Conservation (phyloP, 2,888 invertebrate species). For the Hemithea aestivaria region DNA sequence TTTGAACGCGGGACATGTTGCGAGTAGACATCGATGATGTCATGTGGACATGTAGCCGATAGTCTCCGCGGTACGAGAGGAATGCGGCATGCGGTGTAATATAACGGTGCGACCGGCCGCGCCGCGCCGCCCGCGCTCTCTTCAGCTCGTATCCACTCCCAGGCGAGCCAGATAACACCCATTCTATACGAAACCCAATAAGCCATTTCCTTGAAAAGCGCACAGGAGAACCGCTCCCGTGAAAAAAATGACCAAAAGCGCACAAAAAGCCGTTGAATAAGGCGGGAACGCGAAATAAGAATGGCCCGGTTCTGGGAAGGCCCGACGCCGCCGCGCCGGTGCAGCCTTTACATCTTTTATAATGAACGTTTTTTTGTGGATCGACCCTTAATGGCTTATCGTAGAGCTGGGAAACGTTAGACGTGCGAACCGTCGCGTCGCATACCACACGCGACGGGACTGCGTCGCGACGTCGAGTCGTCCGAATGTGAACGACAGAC, state of each 20-base stretch:
- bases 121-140: slow-evolving; percentile 48
- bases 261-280: slow-evolving; percentile 69
- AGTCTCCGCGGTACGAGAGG: no score
- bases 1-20: slow-evolving; percentile 35
- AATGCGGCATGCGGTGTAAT: slow-evolving; percentile 25
- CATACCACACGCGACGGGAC: slow-evolving; percentile 20
- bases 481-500: slow-evolving; percentile 19
- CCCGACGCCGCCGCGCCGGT: slow-evolving; percentile 74
- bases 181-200: slow-evolving; percentile 74
- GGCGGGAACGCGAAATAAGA: slow-evolving; percentile 77
- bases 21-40: slow-evolving; percentile 40
- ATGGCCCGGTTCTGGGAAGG: slow-evolving; percentile 75
- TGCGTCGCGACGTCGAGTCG: slow-evolving; percentile 1
- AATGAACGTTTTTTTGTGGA: slow-evolving; percentile 72
- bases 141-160: slow-evolving; percentile 29
- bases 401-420: slow-evolving; percentile 58
- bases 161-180: slow-evolving; percentile 69
- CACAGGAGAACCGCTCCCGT: slow-evolving; percentile 69
- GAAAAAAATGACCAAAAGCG: slow-evolving; percentile 64
- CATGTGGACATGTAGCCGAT: slow-evolving; percentile 36
- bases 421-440: slow-evolving; percentile 37
- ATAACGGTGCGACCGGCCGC: slow-evolving; percentile 49
- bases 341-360: slow-evolving; percentile 74
- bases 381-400: slow-evolving; percentile 70
- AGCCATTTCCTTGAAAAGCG: slow-evolving; percentile 75